These are phyloP conservation scores for Axis porcinus DNA, from an alignment of 2,113 vertebrate species.

Conservation along the genomic window DNA sequence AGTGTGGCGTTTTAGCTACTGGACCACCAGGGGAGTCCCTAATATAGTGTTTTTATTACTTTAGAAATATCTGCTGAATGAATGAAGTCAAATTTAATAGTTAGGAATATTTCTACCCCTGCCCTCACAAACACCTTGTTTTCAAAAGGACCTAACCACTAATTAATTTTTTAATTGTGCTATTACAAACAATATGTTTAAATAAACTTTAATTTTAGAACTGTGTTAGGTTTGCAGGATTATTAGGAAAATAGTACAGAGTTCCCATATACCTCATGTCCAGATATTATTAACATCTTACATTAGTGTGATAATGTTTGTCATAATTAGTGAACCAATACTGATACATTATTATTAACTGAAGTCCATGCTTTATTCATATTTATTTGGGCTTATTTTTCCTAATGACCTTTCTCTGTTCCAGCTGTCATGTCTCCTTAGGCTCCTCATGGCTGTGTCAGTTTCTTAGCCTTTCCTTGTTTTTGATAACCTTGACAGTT, in stretches of 20 bases:
- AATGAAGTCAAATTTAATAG: not conserved
- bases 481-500: not conserved
- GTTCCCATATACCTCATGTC: not conserved
- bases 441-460: not conserved
- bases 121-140: not conserved
- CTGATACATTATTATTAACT: not conserved
- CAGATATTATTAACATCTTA: not conserved
- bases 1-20: not conserved
- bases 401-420: not conserved
- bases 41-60: not conserved
- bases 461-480: not conserved
- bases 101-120: not conserved
- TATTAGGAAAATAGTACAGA: not conserved
- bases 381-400: not conserved
- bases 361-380: not conserved
- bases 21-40: not conserved
- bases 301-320: not conserved
- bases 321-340: not conserved
- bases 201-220: not conserved
- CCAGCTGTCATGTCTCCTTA: not conserved
- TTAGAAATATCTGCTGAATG: not conserved
- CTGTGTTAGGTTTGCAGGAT: not conserved
- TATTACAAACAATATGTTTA: not conserved
- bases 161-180: not conserved
- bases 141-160: not conserved